Evolutionary conservation across 1,140 invertebrate species (phyloP), one percentile per base, ranked within the genome.

Genomic region (Hyphantria cunea): DNA sequence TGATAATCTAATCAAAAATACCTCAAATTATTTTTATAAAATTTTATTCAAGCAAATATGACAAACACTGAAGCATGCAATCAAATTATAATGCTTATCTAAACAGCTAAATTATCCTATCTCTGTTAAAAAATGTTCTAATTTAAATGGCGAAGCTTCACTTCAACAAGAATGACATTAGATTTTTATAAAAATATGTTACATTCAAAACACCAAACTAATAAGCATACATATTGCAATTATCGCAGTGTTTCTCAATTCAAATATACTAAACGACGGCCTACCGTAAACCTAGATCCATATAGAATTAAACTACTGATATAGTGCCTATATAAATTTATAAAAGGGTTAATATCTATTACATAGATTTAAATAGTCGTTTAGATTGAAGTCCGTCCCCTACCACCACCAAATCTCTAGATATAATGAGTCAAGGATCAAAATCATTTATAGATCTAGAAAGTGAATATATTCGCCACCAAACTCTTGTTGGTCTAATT

Each of bases 21-120:
- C 64, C 41, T 63, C 12, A 67, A 64, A 55, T 72, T 52, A 66
- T 59, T 80, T 82, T 84, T 76, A 56, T 59, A 78, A 65, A 70
- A 68, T 80, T 84, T 86, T 87, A 86, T 87, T 87, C 59, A 87
- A 89, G 82, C 84, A 87, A 84, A 76, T 80, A 82, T 84, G 81
- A 86, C 82, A 87, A 83, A 84, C 70, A 80, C 82, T 70, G 66
- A 78, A 76, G 82, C 83, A 87, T 84, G 82, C 78, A 86, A 72
- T 76, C 53, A 66, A 70, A 64, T 67, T 74, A 76, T 72, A 77
- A 63, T 77, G 72, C 72, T 77, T 81, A 88, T 80, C 74, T 85
- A 85, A 72, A 79, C 60, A 72, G 68, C 72, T 76, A 70, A 74
- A 72, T 68, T 68, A 75, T 72, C 48, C 62, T 56, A 64, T 42